Conservation (phyloP, 2,888 invertebrate genomes). For the Ectemnius cavifrons region DNA sequence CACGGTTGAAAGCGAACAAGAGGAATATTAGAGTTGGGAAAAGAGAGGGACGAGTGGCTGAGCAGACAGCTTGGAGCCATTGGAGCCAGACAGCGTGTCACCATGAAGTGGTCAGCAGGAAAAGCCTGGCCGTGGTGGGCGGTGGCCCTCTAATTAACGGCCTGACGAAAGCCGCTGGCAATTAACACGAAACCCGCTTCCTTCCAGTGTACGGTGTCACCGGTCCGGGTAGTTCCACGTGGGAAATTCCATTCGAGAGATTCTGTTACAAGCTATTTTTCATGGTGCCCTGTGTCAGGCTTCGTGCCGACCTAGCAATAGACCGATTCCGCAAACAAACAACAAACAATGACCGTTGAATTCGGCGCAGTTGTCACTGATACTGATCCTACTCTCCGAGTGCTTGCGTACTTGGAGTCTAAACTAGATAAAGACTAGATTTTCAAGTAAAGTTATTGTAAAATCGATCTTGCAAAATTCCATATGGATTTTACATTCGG, state of each 20-base stretch:
- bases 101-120: constrained; percentile 40
- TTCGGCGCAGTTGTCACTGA: too few relatives aligned
- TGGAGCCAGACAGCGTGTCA: constrained; percentile 67
- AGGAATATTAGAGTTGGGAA: neutral
- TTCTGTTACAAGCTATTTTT: constrained; percentile 18
- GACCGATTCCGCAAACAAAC: constrained; percentile 37
- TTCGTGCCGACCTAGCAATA: neutral
- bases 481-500: too few relatives aligned
- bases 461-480: too few relatives aligned
- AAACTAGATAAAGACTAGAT: too few relatives aligned
- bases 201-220: constrained; percentile 46
- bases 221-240: constrained; percentile 38
- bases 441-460: too few relatives aligned
- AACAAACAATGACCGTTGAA: neutral
- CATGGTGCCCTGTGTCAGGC: constrained; percentile 1
- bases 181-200: constrained; percentile 67
- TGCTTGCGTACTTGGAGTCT: too few relatives aligned
- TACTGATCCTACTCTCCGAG: too few relatives aligned
- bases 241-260: constrained; percentile 42
- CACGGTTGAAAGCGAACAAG: too few relatives aligned
- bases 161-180: constrained; percentile 70
- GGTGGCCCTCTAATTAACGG: constrained; percentile 71
- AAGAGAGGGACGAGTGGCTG: constrained; percentile 26
- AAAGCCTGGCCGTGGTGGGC: constrained; percentile 50
- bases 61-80: constrained; percentile 44